Conservation (phyloP, 2,797 vertebrate species). For the Premnoplex brunnescens region DNA sequence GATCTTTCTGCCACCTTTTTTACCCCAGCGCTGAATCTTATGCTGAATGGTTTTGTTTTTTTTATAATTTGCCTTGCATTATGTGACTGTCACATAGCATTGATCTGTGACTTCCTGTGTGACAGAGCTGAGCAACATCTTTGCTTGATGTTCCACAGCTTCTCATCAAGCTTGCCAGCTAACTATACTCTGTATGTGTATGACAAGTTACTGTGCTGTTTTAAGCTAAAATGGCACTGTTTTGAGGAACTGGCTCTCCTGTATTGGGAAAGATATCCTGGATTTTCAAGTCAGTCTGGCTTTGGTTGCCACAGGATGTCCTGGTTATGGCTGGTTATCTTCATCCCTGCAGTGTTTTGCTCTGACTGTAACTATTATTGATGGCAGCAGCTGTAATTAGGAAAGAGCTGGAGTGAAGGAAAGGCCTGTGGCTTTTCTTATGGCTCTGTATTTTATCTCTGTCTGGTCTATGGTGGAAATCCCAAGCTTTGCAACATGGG, state of each 20-base stretch:
- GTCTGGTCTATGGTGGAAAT: neutral
- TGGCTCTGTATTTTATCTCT: neutral
- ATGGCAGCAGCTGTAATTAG: neutral
- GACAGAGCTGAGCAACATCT: neutral
- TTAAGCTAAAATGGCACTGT: neutral
- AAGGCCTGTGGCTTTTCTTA: neutral
- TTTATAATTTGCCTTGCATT: neutral
- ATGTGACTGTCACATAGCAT: rapidly evolving
- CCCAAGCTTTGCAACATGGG: neutral
- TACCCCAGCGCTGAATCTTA: neutral
- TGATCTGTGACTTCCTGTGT: neutral
- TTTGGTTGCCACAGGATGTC: neutral
- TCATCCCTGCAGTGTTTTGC: neutral
- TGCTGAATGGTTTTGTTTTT: neutral
- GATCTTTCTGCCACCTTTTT: neutral
- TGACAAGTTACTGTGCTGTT: neutral
- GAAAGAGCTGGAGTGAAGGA: neutral
- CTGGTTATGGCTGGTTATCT: neutral
- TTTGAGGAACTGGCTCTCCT: neutral
- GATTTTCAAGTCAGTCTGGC: neutral
- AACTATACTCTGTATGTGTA: neutral
- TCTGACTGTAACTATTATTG: neutral
- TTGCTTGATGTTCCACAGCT: neutral
- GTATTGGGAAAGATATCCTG: neutral
- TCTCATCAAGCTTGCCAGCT: neutral